Conservation (phyloP, 2,113 vertebrate species). For the Alectura lathami region DNA sequence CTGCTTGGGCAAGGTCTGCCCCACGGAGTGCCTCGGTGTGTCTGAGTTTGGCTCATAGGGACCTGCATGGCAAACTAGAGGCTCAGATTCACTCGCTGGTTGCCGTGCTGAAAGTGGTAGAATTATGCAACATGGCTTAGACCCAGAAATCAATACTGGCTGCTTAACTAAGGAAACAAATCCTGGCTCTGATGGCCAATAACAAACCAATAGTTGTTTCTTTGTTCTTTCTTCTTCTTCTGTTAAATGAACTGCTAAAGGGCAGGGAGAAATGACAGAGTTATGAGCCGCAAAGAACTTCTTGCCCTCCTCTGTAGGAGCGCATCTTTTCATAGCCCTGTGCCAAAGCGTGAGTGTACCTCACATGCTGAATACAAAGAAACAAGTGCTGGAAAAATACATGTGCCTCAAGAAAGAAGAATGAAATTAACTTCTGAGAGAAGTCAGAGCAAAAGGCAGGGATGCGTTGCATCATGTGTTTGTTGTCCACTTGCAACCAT, state of each 20-base stretch:
- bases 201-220: slow-evolving; percentile 7
- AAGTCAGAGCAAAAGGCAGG: neutral
- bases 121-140: slow-evolving; percentile 26
- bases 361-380: slow-evolving; percentile 14
- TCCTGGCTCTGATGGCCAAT: neutral
- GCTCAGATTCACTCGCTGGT: neutral
- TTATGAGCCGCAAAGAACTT: slow-evolving; percentile 31
- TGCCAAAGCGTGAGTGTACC: neutral
- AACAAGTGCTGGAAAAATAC: neutral
- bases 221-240: slow-evolving; percentile 35
- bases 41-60: neutral
- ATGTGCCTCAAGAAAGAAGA: neutral
- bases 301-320: slow-evolving; percentile 32
- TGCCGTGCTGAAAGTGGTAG: neutral
- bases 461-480: neutral
- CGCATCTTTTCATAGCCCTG: slow-evolving; percentile 19
- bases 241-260: slow-evolving; percentile 23
- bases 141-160: slow-evolving; percentile 25
- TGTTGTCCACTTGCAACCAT: neutral
- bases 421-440: neutral
- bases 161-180: slow-evolving; percentile 57
- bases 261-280: slow-evolving; percentile 6
- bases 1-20: slow-evolving; percentile 1
- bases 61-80: neutral
- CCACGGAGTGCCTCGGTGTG: slow-evolving; percentile 21